Evolutionary conservation across 1,140 invertebrate species (phyloP), one percentile per base, ranked within the genome.

Genomic region (Nymphalis io): DNA sequence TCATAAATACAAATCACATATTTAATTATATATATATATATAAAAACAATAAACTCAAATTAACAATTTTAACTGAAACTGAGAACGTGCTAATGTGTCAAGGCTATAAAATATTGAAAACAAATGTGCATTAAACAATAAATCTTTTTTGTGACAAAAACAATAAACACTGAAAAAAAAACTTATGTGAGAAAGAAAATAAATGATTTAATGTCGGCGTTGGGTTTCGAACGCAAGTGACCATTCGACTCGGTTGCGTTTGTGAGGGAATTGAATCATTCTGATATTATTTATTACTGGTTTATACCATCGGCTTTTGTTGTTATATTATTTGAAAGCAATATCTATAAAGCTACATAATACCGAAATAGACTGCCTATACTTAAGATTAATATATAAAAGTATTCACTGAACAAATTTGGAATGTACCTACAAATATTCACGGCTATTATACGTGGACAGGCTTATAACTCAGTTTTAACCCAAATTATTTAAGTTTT

Each of bases 21-120:
- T 44, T 33, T 33, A 33, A 8, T 13, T 44, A 4, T 44, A 44
- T 15, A 44, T 3, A 2, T 0, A 44, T n/a, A n/a, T 0, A 44
- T 1, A 44, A 44, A 42, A 44, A 44, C 40, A 44, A 44, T 33
- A 33, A 33, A 33, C 27, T 33, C 10, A 33, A 33, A 33, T 55
- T 27, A 27, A 15, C n/a, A 27, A 23, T 23, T 15, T 15, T 15
- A 53, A 40, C 23, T 51, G 59, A 60, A 69, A 42, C 60, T 40
- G 67, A 70, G 68, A 70, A 70, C 68, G 51, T 70, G 68, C 68
- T 63, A 70, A 70, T 70, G 68, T 70, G 68, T 62, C 60, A 70
- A 70, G 55, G 42, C 68, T 59, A 64, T 70, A 70, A 70, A 70
- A 58, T 23, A 10, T 40, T 16, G 53, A 16, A 48, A 70, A 63